Percentiles rank a stretch among this genome's conserved stretches.
phyloP scores from a whole-genome alignment of 2,888 invertebrate genomes.

The Micropterix aruncella region DNA sequence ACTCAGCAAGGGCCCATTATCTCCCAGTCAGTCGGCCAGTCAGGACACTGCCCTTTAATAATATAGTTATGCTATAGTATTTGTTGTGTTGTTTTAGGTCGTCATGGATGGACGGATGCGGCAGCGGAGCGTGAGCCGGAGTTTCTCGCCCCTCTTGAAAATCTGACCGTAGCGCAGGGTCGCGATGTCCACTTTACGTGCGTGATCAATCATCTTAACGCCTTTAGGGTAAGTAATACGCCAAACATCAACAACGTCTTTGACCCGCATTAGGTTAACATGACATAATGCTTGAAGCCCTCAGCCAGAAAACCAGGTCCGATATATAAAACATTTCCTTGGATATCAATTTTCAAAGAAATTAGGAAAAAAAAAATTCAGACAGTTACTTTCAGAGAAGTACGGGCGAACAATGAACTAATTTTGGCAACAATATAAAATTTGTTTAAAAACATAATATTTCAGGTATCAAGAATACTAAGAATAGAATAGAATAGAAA shows the following conservation, averaged over 20 bases:
- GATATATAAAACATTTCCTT: no score
- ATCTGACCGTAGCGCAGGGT: constrained; percentile 74
- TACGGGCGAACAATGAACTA: no score
- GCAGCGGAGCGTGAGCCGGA: constrained; percentile 42
- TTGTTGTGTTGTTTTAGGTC: background rate
- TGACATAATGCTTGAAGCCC: no score
- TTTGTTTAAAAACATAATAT: no score
- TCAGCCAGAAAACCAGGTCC: no score
- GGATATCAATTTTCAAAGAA: no score
- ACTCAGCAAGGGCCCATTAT: background rate
- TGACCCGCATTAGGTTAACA: no score
- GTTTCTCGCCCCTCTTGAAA: constrained; percentile 72
- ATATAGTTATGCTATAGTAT: background rate
- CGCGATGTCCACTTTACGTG: constrained; percentile 82
- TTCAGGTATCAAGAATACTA: no score
- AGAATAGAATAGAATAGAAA: no score
- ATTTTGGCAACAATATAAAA: no score
- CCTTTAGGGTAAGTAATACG: constrained; percentile 55
- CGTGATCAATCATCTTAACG: constrained; percentile 74
- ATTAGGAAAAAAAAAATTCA: no score
- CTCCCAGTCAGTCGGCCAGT: background rate
- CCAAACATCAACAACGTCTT: background rate
- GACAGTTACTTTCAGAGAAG: no score
- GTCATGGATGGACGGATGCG: background rate
- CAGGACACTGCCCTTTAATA: background rate